Evolutionary conservation across 2,888 invertebrate species (phyloP).

Genomic region (Ernsta delagoae): DNA sequence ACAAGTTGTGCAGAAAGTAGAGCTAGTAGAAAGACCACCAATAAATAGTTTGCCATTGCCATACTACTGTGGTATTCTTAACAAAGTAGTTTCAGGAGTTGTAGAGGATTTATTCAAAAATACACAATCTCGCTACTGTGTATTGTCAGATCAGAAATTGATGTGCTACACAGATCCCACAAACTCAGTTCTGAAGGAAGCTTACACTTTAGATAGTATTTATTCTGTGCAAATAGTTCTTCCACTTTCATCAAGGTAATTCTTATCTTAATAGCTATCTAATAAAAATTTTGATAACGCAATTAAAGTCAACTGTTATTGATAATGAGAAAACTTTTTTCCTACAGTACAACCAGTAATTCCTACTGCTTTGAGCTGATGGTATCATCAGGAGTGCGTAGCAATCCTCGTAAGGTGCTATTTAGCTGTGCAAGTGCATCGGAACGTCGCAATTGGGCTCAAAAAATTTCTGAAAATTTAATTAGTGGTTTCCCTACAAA

Average conservation of each 20-base stretch:
- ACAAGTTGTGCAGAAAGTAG: conserved; percentile 53
- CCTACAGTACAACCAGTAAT: conserved; percentile 78
- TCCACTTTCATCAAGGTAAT: conserved; percentile 79
- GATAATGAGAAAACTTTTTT: conserved; percentile 20
- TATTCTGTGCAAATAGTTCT: conserved; percentile 87
- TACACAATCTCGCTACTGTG: conserved; percentile 89
- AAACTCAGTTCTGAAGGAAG: conserved; percentile 88
- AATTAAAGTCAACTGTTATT: neutral
- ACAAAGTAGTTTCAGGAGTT: conserved; percentile 84
- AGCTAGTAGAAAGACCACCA: conserved; percentile 79
- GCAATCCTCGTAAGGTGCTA: conserved; percentile 77
- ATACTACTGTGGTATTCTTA: conserved; percentile 86
- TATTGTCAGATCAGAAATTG: conserved; percentile 89
- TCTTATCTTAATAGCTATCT: conserved; percentile 13
- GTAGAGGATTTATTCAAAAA: conserved; percentile 91
- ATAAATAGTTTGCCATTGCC: conserved; percentile 73
- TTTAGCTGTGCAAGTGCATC: conserved; percentile 83
- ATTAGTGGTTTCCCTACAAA: conserved; percentile 86
- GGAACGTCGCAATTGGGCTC: conserved; percentile 89
- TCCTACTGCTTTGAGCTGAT: conserved; percentile 87
- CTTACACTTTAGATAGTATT: conserved; percentile 87
- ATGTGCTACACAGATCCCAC: conserved; percentile 90
- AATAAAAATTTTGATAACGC: too few relatives aligned
- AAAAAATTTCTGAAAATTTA: conserved; percentile 90
- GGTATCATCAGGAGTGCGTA: conserved; percentile 66